These are phyloP conservation scores for Aselliscus stoliczkanus DNA, from an alignment of 2,797 vertebrate genomes.

Conservation along the genomic window DNA sequence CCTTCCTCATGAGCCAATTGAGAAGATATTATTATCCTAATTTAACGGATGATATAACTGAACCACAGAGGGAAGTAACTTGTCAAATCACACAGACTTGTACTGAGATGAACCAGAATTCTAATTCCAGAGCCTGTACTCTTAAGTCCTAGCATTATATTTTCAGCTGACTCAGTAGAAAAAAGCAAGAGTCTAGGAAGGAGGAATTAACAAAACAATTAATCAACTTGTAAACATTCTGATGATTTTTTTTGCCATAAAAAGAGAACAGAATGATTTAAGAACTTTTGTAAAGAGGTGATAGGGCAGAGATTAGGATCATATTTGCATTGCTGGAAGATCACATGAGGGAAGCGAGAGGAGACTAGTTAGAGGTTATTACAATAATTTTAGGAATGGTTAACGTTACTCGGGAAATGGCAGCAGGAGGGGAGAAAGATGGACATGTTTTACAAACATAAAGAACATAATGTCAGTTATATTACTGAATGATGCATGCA, in stretches of 20 bases:
- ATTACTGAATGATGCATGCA: background rate
- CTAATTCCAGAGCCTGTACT: background rate
- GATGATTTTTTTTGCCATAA: background rate
- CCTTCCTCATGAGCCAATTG: background rate
- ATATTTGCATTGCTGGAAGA: background rate
- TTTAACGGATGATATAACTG: conserved; percentile 22
- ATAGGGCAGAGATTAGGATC: background rate
- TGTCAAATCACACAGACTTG: background rate
- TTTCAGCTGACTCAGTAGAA: background rate
- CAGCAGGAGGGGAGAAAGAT: background rate
- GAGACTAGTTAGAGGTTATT: background rate
- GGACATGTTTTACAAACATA: background rate
- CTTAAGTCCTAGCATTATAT: background rate
- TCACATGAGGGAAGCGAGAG: background rate
- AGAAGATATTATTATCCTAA: background rate
- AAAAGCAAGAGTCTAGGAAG: background rate
- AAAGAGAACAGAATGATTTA: background rate
- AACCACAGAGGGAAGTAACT: conserved; percentile 23
- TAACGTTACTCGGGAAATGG: background rate
- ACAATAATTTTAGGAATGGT: background rate
- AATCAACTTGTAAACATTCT: background rate
- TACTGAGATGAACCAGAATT: background rate
- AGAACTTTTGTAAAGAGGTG: background rate
- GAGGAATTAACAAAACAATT: background rate
- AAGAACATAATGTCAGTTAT: background rate